These are phyloP conservation scores for Pachypanchax playfairii DNA, from an alignment of 2,113 vertebrate species.

Conservation along the genomic window DNA sequence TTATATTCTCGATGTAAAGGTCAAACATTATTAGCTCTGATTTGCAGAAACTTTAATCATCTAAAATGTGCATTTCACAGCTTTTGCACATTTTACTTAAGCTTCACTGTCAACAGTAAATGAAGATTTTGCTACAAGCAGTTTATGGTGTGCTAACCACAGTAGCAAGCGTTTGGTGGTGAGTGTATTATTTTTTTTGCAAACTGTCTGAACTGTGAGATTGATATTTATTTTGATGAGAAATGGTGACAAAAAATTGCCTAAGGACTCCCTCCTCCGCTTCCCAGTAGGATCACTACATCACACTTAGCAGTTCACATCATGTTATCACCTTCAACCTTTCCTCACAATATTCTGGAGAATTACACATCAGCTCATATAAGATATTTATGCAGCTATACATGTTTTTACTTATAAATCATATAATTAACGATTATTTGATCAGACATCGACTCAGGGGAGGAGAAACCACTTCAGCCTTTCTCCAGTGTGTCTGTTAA, in stretches of 20 bases:
- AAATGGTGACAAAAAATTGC: no score
- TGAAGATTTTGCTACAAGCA: neutral
- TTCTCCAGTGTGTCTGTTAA: constrained; percentile 5
- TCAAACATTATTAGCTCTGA: neutral
- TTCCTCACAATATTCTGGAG: neutral
- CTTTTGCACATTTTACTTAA: neutral
- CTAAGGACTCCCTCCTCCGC: no score
- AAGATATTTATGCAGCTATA: neutral
- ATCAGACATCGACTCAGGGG: neutral
- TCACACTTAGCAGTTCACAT: neutral
- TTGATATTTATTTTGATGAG: no score
- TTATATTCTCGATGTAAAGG: neutral
- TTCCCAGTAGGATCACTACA: no score
- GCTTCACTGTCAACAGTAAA: neutral
- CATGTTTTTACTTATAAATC: neutral
- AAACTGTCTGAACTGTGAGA: no score
- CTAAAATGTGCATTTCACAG: neutral
- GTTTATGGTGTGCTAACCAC: no score
- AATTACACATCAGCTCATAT: neutral
- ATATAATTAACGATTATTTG: neutral
- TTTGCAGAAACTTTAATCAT: neutral
- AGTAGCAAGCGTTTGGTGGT: no score
- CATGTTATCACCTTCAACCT: neutral
- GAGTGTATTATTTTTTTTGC: no score
- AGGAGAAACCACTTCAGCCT: neutral